A percentile compares a stretch with the other conserved stretches of the same genome.
These are phyloP conservation scores for Drosophila neoperkinsi DNA, from an alignment of 2,888 invertebrate species.

Conservation along the genomic window DNA sequence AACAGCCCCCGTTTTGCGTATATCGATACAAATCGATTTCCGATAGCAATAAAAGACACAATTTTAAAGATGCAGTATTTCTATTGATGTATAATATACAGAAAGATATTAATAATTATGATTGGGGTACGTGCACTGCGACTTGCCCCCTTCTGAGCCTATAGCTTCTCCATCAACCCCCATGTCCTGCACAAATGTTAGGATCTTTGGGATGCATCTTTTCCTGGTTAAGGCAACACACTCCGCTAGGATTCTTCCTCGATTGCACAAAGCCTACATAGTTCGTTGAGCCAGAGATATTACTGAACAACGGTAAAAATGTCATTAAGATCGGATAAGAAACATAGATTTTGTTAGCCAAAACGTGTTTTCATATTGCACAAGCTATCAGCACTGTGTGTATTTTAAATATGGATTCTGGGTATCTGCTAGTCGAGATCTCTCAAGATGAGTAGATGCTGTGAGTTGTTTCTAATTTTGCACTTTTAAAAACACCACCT, in stretches of 20 bases:
- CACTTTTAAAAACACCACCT: not conserved
- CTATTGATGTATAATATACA: not conserved
- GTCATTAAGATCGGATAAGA: not conserved
- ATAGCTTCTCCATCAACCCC: too few species aligned
- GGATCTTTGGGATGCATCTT: too few species aligned
- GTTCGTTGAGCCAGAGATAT: too few species aligned
- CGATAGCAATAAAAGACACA: not conserved
- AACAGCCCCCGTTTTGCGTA: not conserved
- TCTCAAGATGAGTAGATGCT: too few species aligned
- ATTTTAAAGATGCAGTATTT: not conserved
- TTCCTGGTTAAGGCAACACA: too few species aligned
- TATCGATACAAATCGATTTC: not conserved
- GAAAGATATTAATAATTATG: not conserved
- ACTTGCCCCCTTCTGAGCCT: too few species aligned
- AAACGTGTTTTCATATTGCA: too few species aligned
- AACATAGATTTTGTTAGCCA: too few species aligned
- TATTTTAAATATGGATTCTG: not conserved
- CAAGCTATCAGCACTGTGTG: not conserved
- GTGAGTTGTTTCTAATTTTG: not conserved
- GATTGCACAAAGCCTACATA: too few species aligned
- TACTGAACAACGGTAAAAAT: not conserved
- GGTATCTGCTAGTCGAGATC: not conserved
- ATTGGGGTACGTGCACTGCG: too few species aligned
- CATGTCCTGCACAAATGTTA: too few species aligned
- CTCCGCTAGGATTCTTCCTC: too few species aligned